Conservation (phyloP, 2,797 vertebrate genomes). For the Spondyliosoma cantharus region DNA sequence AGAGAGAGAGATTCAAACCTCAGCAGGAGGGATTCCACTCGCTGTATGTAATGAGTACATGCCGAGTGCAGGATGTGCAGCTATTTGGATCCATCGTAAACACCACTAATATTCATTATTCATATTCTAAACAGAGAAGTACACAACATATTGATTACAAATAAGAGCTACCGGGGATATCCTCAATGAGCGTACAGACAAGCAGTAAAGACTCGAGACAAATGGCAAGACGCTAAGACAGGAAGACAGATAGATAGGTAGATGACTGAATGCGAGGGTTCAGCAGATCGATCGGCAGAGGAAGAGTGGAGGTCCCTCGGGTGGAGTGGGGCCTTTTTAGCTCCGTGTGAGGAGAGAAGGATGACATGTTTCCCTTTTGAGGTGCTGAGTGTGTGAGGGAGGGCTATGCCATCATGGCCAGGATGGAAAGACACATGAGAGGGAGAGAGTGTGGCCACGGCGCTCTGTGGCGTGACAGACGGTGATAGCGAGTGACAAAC, state of each 20-base stretch:
- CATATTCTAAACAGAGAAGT: conserved; percentile 49
- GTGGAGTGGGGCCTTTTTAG: conserved; percentile 75
- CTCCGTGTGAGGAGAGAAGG: conserved; percentile 63
- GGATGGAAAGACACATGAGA: conserved; percentile 61
- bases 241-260: conserved; percentile 73
- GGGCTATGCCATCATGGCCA: conserved; percentile 45
- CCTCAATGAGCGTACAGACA: conserved; percentile 38
- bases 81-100: conserved; percentile 39
- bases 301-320: conserved; percentile 69
- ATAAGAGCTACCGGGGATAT: conserved; percentile 58
- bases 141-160: conserved; percentile 59
- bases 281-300: conserved; percentile 76
- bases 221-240: conserved; percentile 68
- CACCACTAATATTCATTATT: conserved; percentile 57
- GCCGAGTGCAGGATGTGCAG: conserved; percentile 34
- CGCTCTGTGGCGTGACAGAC: conserved; percentile 76
- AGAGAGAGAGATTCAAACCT: conserved; percentile 57
- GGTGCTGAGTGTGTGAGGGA: conserved; percentile 58
- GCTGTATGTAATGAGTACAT: conserved; percentile 23
- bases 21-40: conserved; percentile 29
- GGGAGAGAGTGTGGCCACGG: conserved; percentile 62
- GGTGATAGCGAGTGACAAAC: conserved; percentile 76
- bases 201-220: conserved; percentile 56
- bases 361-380: conserved; percentile 77
- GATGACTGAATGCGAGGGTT: conserved; percentile 72